Evolutionary conservation across 2,797 vertebrate genomes (phyloP).

Genomic region (Hephaestus fuliginosus): DNA sequence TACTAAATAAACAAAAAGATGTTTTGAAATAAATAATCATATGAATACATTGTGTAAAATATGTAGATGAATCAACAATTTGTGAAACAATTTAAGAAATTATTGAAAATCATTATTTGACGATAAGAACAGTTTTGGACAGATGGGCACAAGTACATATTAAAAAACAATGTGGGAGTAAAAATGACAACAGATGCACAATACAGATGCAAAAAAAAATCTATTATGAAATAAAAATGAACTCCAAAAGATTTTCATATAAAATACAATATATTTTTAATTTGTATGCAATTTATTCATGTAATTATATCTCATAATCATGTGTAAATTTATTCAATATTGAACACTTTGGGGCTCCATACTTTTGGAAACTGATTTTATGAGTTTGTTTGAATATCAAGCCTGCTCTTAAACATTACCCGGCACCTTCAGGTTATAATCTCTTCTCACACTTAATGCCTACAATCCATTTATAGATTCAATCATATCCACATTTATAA

Average conservation of each 20-base stretch:
- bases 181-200: too few species aligned
- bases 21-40: not conserved
- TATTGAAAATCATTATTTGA: not conserved
- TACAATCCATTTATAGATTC: slow-evolving; percentile 18
- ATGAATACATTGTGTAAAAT: not conserved
- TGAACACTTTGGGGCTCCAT: slow-evolving; percentile 3
- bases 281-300: not conserved
- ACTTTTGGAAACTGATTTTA: not conserved
- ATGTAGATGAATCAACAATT: not conserved
- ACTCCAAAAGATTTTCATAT: too few species aligned
- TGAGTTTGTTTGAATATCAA: not conserved
- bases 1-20: not conserved
- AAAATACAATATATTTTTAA: not conserved
- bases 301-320: not conserved
- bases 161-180: too few species aligned
- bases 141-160: too few species aligned
- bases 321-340: not conserved
- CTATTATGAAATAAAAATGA: not conserved
- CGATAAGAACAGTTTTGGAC: too few species aligned
- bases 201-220: too few species aligned
- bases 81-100: not conserved
- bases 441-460: slow-evolving; percentile 6
- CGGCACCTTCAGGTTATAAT: slow-evolving; percentile 13
- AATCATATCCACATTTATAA: slow-evolving; percentile 6
- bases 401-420: not conserved